A percentile compares a stretch with the other conserved stretches of the same genome.
Conservation (phyloP, 2,797 vertebrate species). For the Trichosurus vulpecula region DNA sequence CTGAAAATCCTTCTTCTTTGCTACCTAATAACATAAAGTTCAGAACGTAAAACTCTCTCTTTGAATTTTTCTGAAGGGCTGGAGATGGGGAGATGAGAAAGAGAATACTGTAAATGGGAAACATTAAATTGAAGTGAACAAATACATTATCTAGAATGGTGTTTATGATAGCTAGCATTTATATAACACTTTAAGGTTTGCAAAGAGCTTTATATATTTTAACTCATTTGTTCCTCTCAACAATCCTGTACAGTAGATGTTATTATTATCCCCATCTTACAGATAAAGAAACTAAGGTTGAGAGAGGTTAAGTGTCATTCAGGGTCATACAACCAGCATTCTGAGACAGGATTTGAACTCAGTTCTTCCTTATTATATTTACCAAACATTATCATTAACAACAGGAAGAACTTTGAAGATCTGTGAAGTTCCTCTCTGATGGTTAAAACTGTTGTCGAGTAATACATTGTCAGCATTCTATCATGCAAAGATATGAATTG, state of each 20-base stretch:
- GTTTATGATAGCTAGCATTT: background rate
- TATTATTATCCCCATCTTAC: background rate
- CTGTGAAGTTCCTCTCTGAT: background rate
- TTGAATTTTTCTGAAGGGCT: background rate
- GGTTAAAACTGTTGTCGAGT: background rate
- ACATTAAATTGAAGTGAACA: background rate
- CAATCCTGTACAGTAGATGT: background rate
- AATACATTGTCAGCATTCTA: background rate
- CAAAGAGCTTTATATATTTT: background rate
- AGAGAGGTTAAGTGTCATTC: background rate
- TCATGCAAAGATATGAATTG: background rate
- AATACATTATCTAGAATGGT: background rate
- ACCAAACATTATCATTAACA: background rate
- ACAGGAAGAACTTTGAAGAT: background rate
- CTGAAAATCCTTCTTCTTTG: background rate
- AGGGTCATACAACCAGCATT: background rate
- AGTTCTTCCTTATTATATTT: background rate
- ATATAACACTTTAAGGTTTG: background rate
- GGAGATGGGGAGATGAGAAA: background rate
- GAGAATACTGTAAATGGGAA: background rate
- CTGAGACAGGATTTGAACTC: background rate
- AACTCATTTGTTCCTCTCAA: background rate
- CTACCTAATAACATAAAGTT: constrained; percentile 12
- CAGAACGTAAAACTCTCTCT: background rate
- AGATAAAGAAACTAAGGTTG: background rate